Conservation (phyloP, 2,113 vertebrate species). For the Setophaga coronata region DNA sequence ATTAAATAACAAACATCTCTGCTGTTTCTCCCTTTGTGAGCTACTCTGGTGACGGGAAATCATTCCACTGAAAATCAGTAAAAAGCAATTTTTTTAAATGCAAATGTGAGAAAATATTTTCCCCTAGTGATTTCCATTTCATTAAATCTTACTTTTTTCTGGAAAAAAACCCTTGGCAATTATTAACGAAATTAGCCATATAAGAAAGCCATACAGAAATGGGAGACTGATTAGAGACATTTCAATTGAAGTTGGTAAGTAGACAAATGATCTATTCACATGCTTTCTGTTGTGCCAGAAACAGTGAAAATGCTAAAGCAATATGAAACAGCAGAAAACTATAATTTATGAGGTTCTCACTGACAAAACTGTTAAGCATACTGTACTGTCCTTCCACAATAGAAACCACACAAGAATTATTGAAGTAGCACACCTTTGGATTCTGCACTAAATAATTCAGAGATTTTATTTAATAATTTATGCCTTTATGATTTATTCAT, state of each 20-base stretch:
- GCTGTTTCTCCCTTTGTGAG: not conserved
- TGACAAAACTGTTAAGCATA: not conserved
- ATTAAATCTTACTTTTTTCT: not conserved
- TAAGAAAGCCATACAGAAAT: not conserved
- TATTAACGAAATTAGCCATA: not conserved
- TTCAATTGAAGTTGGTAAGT: not conserved
- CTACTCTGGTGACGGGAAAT: not conserved
- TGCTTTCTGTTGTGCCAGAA: not conserved
- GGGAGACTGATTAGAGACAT: not conserved
- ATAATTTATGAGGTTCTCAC: not conserved
- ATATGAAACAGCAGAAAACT: not conserved
- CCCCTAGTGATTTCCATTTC: not conserved
- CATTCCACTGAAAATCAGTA: not conserved
- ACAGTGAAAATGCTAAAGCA: not conserved
- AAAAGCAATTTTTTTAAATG: not conserved
- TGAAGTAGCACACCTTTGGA: not conserved
- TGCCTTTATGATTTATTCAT: not conserved
- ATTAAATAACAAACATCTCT: not conserved
- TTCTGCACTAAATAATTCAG: not conserved
- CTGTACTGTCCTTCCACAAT: not conserved
- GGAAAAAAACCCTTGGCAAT: not conserved
- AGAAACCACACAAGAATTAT: not conserved
- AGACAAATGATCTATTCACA: not conserved
- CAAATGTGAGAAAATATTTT: not conserved
- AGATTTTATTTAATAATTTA: not conserved